A percentile compares a stretch with the other conserved stretches of the same genome.
These are phyloP conservation scores for Chromis chromis DNA, from an alignment of 2,797 vertebrate genomes.

Conservation along the genomic window DNA sequence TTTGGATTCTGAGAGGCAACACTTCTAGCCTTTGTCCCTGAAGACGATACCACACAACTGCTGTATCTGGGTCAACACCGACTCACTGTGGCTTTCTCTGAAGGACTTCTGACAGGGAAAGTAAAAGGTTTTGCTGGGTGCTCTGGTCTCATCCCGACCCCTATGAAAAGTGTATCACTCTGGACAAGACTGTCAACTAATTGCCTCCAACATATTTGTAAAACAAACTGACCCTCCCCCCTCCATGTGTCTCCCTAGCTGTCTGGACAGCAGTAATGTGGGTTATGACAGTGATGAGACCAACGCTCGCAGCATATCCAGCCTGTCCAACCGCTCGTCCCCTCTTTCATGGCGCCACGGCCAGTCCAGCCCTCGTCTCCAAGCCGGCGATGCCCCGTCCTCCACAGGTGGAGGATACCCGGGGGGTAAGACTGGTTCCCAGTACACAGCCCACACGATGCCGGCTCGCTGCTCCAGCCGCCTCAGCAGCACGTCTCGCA, in stretches of 20 bases:
- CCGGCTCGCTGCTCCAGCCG: constrained; percentile 93
- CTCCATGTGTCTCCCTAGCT: constrained; percentile 79
- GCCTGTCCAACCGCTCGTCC: constrained; percentile 96
- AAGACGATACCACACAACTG: constrained; percentile 38
- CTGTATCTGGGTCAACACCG: constrained; percentile 57
- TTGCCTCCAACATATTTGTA: constrained; percentile 9
- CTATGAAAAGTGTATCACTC: not conserved
- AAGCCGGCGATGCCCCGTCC: constrained; percentile 95
- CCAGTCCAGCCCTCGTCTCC: constrained; percentile 95
- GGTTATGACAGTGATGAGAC: constrained; percentile 98
- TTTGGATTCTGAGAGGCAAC: constrained; percentile 31
- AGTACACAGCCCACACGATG: constrained; percentile 95
- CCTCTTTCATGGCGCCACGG: constrained; percentile 97
- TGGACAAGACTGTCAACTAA: not conserved
- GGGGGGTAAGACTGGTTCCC: constrained; percentile 79
- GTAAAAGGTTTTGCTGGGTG: not conserved
- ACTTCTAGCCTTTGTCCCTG: constrained; percentile 41
- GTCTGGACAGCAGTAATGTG: constrained; percentile 89
- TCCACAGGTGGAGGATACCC: constrained; percentile 89
- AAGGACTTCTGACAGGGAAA: constrained; percentile 41
- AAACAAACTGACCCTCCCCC: constrained; percentile 1
- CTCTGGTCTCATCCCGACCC: constrained; percentile 9
- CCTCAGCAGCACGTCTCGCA: constrained; percentile 92
- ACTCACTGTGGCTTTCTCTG: constrained; percentile 47
- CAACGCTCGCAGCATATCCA: constrained; percentile 95